Evolutionary conservation across 2,888 invertebrate species (phyloP).

Genomic region (Allophyes oxyacanthae): DNA sequence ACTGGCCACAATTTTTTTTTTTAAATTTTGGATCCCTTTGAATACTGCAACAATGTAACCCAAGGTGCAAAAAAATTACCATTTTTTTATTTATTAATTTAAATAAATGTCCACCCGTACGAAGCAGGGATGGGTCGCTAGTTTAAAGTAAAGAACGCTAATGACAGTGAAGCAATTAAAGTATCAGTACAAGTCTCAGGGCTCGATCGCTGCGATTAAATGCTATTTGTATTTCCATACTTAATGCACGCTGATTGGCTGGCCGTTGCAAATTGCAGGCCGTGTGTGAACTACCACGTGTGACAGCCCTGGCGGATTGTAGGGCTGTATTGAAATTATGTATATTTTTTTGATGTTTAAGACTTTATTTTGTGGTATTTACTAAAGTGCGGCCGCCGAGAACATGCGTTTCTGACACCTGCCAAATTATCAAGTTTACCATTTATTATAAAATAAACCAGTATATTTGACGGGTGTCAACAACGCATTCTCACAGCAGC

Average conservation of each 20-base stretch:
- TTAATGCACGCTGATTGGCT: conserved; percentile 51
- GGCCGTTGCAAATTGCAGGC: conserved; percentile 49
- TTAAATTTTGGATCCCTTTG: no score
- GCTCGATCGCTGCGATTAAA: conserved; percentile 29
- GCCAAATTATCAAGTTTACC: no score
- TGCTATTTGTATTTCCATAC: conserved; percentile 49
- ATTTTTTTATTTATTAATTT: no score
- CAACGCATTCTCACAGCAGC: no score
- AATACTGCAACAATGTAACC: no score
- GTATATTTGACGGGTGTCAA: no score
- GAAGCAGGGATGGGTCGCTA: no score
- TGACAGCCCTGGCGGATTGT: conserved; percentile 14
- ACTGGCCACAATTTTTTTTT: no score
- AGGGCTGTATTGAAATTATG: conserved; percentile 17
- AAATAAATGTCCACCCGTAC: neutral
- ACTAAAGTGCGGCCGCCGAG: no score
- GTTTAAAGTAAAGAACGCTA: conserved; percentile 7
- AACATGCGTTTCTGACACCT: no score
- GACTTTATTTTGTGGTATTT: neutral
- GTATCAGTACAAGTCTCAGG: neutral
- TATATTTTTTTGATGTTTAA: neutral
- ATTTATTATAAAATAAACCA: no score
- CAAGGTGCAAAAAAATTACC: no score
- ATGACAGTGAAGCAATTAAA: neutral
- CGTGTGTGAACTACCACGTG: conserved; percentile 56